Conservation (phyloP, 2,797 vertebrate species). For the Galaxias olidus region DNA sequence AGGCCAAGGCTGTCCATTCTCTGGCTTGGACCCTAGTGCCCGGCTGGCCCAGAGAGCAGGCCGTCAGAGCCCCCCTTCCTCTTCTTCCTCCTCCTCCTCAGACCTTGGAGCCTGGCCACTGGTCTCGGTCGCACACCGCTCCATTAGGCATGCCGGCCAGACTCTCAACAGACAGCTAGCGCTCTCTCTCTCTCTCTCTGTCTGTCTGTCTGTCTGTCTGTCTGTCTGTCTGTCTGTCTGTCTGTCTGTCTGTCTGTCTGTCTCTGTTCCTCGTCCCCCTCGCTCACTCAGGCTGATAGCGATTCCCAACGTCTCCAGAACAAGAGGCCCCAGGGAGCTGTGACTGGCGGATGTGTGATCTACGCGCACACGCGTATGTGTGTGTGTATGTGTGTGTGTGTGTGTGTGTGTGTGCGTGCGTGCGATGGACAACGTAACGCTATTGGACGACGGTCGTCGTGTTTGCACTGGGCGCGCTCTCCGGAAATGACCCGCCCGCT, state of each 20-base stretch:
- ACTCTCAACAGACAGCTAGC: neutral
- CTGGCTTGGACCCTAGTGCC: neutral
- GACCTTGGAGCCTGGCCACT: neutral
- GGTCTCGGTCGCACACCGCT: neutral
- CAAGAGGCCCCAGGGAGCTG: neutral
- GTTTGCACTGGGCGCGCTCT: no score
- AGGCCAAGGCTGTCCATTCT: constrained; percentile 1
- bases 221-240: no score
- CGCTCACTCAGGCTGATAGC: neutral
- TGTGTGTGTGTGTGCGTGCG: neutral
- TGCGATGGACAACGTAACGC: neutral
- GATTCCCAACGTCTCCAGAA: neutral
- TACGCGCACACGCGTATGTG: neutral
- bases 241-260: neutral
- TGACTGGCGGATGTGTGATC: neutral
- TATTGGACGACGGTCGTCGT: no score
- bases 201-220: no score
- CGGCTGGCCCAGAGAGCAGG: neutral
- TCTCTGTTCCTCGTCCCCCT: neutral
- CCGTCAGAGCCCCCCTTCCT: neutral
- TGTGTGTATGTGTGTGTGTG: neutral
- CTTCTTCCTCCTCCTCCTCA: neutral
- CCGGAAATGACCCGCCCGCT: no score
- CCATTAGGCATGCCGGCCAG: neutral
- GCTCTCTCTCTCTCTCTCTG: neutral